Percentiles rank a stretch among this genome's conserved stretches.
Conservation (phyloP, 2,888 invertebrate genomes). For the Tipula helvola region DNA sequence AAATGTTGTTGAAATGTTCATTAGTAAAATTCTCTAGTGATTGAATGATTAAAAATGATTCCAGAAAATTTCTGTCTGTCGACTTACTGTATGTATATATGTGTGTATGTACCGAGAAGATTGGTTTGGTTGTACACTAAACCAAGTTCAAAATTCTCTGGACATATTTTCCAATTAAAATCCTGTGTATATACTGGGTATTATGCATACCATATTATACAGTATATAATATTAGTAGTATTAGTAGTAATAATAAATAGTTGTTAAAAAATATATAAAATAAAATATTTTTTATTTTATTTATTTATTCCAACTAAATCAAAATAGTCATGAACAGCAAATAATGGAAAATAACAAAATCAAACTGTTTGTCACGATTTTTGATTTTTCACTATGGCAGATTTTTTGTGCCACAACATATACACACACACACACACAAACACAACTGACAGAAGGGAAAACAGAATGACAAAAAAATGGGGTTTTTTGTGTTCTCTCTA, state of each 20-base stretch:
- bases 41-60: background rate
- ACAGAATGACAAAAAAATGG: background rate
- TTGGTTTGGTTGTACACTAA: background rate
- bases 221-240: background rate
- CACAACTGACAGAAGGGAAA: background rate
- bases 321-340: slow-evolving; percentile 10
- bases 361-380: slow-evolving; percentile 8
- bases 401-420: background rate
- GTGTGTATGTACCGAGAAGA: background rate
- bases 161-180: background rate
- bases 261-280: slow-evolving; percentile 8
- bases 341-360: slow-evolving; percentile 11
- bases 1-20: background rate
- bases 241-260: background rate
- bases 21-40: background rate
- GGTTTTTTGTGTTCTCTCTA: background rate
- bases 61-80: background rate
- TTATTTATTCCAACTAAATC: slow-evolving; percentile 9
- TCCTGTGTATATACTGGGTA: background rate
- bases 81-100: background rate
- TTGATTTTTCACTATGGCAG: background rate
- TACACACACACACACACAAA: no score
- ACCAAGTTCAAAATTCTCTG: background rate
- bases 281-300: background rate
- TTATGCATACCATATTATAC: background rate